phyloP scores from a whole-genome alignment of 2,888 invertebrate species.

The Drosophila paracracens region DNA sequence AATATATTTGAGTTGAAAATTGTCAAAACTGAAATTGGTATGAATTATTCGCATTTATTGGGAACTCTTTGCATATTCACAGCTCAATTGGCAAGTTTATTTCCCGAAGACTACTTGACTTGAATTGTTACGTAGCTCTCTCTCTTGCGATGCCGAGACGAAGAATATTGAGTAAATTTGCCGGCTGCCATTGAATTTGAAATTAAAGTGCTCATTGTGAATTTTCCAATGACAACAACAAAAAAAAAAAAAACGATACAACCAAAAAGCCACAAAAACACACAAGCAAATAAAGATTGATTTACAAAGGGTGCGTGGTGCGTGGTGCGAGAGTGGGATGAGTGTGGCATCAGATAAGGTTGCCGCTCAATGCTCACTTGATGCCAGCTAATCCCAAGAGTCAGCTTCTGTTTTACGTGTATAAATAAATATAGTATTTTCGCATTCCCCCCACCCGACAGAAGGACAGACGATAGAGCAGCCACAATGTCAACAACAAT shows the following conservation, averaged over 20 bases:
- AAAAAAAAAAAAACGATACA: not conserved
- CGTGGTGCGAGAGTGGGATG: not conserved
- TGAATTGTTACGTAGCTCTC: not conserved
- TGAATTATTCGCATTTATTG: not conserved
- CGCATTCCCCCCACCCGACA: slow-evolving; percentile 23
- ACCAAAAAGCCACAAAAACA: not conserved
- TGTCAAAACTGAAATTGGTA: too few species aligned
- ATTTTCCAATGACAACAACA: slow-evolving; percentile 21
- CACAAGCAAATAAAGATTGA: slow-evolving; percentile 16
- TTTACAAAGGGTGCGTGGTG: slow-evolving; percentile 1
- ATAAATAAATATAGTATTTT: slow-evolving; percentile 36
- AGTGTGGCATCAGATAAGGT: not conserved
- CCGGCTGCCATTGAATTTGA: slow-evolving; percentile 37
- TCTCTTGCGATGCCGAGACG: not conserved
- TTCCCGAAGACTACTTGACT: not conserved
- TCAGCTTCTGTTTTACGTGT: slow-evolving; percentile 56
- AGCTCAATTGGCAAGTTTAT: slow-evolving; percentile 20
- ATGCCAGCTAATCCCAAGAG: slow-evolving; percentile 74
- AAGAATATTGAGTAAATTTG: slow-evolving; percentile 24
- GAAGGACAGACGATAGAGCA: slow-evolving; percentile 6
- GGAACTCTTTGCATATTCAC: slow-evolving; percentile 8
- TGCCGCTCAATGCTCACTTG: slow-evolving; percentile 59
- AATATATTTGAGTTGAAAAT: not conserved
- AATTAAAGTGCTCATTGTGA: slow-evolving; percentile 30
- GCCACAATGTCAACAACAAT: slow-evolving; percentile 56